Percentiles rank a stretch among this genome's conserved stretches.
These are phyloP conservation scores for Chiloscyllium plagiosum DNA, from an alignment of 2,113 vertebrate genomes.

Conservation along the genomic window DNA sequence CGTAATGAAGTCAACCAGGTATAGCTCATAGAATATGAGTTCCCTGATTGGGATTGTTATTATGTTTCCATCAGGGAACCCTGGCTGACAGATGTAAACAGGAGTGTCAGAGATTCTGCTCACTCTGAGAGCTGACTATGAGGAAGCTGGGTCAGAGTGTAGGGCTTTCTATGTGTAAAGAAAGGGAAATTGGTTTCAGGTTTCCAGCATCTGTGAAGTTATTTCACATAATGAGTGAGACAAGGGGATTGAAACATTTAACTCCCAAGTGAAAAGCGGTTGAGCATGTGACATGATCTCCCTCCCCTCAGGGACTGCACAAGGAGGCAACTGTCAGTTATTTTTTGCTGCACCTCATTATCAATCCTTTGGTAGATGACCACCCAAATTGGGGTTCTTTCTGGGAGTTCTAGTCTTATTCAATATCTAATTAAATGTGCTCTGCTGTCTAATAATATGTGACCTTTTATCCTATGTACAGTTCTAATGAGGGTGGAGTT, in stretches of 20 bases:
- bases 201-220: too few species aligned
- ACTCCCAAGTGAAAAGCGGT: neutral
- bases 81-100: too few species aligned
- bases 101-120: too few species aligned
- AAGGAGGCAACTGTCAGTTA: neutral
- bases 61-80: too few species aligned
- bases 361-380: neutral
- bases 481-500: slow-evolving; percentile 34
- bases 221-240: neutral
- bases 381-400: neutral
- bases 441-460: neutral
- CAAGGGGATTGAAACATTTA: neutral
- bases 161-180: too few species aligned
- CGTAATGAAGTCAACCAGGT: too few species aligned
- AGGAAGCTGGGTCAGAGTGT: too few species aligned
- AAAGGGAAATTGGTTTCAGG: too few species aligned
- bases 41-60: too few species aligned
- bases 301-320: too few species aligned
- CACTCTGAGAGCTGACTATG: too few species aligned
- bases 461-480: slow-evolving; percentile 32
- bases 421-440: neutral
- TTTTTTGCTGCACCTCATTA: neutral
- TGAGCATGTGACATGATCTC: neutral
- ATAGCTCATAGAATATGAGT: too few species aligned
- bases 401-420: neutral